These are phyloP conservation scores for Geotrupes spiniger DNA, from an alignment of 2,888 invertebrate genomes.

Conservation along the genomic window DNA sequence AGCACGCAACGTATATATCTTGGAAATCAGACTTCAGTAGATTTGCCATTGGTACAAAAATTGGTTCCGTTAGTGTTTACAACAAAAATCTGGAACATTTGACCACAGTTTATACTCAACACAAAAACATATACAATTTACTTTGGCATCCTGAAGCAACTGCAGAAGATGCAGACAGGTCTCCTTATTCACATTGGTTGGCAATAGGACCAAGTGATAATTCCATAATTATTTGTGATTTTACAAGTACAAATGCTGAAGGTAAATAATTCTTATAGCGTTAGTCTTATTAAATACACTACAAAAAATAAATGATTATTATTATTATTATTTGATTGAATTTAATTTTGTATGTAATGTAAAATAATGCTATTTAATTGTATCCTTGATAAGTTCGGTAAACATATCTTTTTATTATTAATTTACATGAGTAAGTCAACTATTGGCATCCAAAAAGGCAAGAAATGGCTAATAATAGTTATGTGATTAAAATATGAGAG, in stretches of 20 bases:
- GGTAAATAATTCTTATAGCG: too few relatives aligned
- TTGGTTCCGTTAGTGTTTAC: slow-evolving; percentile 56
- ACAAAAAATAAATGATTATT: too few relatives aligned
- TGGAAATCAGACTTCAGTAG: slow-evolving; percentile 61
- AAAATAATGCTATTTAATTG: too few relatives aligned
- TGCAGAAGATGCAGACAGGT: slow-evolving; percentile 54
- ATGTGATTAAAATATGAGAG: too few relatives aligned
- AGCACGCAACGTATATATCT: slow-evolving; percentile 54
- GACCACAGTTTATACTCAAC: slow-evolving; percentile 51
- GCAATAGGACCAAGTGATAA: slow-evolving; percentile 59
- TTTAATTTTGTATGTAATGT: too few relatives aligned
- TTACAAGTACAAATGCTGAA: slow-evolving; percentile 4
- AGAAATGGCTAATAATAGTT: too few relatives aligned
- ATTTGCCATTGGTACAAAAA: slow-evolving; percentile 62
- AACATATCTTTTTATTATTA: too few relatives aligned
- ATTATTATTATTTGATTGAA: too few relatives aligned
- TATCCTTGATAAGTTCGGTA: too few relatives aligned
- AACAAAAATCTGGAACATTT: slow-evolving; percentile 31
- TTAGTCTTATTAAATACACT: too few relatives aligned
- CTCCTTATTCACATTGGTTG: slow-evolving; percentile 61
- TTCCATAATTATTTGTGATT: slow-evolving; percentile 55
- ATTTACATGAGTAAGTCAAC: too few relatives aligned
- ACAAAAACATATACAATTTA: slow-evolving; percentile 63
- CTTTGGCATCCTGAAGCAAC: slow-evolving; percentile 73
- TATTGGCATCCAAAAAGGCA: too few relatives aligned